Evolutionary conservation across 2,888 invertebrate genomes (phyloP).

Genomic region (Drosophila seclusa): DNA sequence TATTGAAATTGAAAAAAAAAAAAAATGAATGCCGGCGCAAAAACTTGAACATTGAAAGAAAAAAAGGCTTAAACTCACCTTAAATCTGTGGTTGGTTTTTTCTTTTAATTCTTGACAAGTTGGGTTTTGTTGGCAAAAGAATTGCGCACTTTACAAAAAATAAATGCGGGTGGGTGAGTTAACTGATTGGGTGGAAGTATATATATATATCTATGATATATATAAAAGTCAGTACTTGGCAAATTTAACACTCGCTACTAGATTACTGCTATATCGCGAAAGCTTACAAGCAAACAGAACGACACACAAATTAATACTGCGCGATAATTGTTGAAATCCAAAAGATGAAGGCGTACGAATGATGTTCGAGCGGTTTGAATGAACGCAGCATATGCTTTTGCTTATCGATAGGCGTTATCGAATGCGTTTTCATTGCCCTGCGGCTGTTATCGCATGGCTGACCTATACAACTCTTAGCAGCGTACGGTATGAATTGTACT

Average conservation of each 20-base stretch:
- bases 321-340: constrained; percentile 51
- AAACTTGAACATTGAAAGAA: constrained; percentile 19
- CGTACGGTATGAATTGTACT: constrained; percentile 1
- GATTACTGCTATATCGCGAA: constrained; percentile 48
- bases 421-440: neutral
- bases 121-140: constrained; percentile 37
- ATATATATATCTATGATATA: constrained; percentile 40
- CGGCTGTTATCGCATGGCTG: constrained; percentile 19
- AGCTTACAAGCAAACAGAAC: constrained; percentile 63
- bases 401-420: constrained; percentile 43
- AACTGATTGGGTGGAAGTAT: constrained; percentile 32
- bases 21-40: constrained; percentile 18
- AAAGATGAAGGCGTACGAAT: constrained; percentile 51
- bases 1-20: constrained; percentile 20
- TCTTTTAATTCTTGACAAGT: constrained; percentile 21
- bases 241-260: constrained; percentile 43
- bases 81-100: constrained; percentile 31
- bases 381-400: neutral
- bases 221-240: constrained; percentile 39
- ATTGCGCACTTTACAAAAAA: constrained; percentile 60
- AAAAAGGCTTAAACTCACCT: constrained; percentile 42
- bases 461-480: constrained; percentile 13
- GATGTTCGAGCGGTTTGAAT: constrained; percentile 24
- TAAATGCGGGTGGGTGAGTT: constrained; percentile 54
- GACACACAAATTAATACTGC: constrained; percentile 67